These are phyloP conservation scores for Anodontia alba DNA, from an alignment of 2,888 invertebrate genomes.

Conservation along the genomic window DNA sequence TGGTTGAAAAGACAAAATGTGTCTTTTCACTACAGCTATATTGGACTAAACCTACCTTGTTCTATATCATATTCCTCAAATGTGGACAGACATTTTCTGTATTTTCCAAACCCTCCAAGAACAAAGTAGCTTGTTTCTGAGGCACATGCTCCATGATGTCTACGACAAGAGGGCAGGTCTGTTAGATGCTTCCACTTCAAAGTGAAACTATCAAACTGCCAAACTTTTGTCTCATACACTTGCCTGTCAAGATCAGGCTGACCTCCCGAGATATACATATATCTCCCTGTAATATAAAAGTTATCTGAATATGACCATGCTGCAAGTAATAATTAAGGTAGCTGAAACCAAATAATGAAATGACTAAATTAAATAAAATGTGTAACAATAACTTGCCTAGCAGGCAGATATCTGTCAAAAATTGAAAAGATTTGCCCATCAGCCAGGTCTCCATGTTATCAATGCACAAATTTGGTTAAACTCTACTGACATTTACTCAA, in stretches of 20 bases:
- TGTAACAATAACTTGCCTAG: no score
- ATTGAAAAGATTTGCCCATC: no score
- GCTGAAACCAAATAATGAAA: no score
- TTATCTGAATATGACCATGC: no score
- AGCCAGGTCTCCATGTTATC: no score
- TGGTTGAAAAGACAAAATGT: no score
- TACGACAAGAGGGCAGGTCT: constrained; percentile 40
- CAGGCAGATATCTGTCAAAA: no score
- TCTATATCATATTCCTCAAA: constrained; percentile 53
- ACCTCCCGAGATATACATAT: constrained; percentile 63
- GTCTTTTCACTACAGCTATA: no score
- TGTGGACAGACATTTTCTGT: constrained; percentile 47
- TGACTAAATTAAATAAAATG: no score
- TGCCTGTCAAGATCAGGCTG: constrained; percentile 46
- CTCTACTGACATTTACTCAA: no score
- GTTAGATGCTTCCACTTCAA: constrained; percentile 49
- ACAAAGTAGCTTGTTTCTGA: constrained; percentile 46
- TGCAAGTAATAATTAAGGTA: no score
- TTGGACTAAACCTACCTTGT: constrained; percentile 41
- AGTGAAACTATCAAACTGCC: constrained; percentile 54
- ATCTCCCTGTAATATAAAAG: constrained; percentile 41
- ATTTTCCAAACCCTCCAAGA: constrained; percentile 65
- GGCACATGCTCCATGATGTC: constrained; percentile 63
- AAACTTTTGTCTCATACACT: constrained; percentile 49
- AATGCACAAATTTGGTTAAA: no score